Conservation (phyloP, 2,888 invertebrate species). For the Nymphalis c-album region DNA sequence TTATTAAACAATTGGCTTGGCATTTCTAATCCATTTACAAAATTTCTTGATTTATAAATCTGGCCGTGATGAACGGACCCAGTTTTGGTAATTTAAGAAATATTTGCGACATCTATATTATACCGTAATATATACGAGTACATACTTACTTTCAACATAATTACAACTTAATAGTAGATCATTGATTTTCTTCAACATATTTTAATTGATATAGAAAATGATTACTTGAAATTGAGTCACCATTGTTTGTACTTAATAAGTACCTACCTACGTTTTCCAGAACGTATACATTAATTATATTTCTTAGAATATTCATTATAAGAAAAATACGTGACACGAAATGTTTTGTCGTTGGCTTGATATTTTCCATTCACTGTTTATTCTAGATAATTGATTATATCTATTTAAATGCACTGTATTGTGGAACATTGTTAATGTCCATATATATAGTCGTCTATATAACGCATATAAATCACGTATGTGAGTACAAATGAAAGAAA, state of each 20-base stretch:
- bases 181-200: too few species aligned
- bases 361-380: slow-evolving; percentile 16
- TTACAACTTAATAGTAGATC: too few species aligned
- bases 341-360: slow-evolving; percentile 6
- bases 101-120: too few species aligned
- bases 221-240: background rate
- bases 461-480: background rate
- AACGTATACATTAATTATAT: background rate
- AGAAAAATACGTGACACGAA: slow-evolving; percentile 25
- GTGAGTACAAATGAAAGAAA: too few species aligned
- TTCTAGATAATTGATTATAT: background rate
- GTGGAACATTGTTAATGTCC: background rate
- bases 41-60: too few species aligned
- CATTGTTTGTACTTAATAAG: slow-evolving; percentile 5
- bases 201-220: background rate
- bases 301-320: background rate
- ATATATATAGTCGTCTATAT: background rate
- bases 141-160: too few species aligned
- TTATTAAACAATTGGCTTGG: too few species aligned
- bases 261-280: background rate
- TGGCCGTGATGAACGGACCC: too few species aligned
- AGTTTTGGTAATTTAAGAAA: too few species aligned
- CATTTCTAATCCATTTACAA: too few species aligned
- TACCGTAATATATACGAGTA: too few species aligned
- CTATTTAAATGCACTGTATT: slow-evolving; percentile 1